Evolutionary conservation across 92 coral and sea anemone species (phyloP).

Genomic region (Epizoanthus scotinus): DNA sequence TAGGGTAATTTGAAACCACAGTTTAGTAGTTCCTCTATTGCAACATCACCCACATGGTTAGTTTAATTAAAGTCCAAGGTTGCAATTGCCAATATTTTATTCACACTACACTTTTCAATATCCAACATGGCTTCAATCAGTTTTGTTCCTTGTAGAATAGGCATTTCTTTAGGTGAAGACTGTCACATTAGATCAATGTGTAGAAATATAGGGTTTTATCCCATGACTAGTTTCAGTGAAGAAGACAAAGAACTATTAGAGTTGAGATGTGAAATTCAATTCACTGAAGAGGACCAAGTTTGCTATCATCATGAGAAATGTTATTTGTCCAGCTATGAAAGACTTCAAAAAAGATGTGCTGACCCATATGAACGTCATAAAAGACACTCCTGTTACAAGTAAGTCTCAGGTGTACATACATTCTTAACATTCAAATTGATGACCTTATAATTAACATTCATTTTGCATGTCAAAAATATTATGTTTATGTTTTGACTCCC

Average conservation of each 20-base stretch:
- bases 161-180: conserved; percentile 26
- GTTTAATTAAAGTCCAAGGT: conserved; percentile 39
- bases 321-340: conserved; percentile 29
- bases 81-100: neutral
- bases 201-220: conserved; percentile 37
- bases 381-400: conserved; percentile 15
- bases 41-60: conserved; percentile 39
- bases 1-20: conserved; percentile 25
- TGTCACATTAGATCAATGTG: conserved; percentile 29
- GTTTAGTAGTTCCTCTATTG: conserved; percentile 24
- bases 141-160: conserved; percentile 24
- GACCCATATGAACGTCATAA: conserved; percentile 22
- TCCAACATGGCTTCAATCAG: conserved; percentile 23
- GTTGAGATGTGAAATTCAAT: conserved; percentile 24
- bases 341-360: conserved; percentile 29
- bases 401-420: conserved; percentile 4
- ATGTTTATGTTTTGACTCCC: neutral
- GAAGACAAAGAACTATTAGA: conserved; percentile 18
- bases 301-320: conserved; percentile 27
- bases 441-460: neutral
- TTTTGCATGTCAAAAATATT: neutral
- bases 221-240: conserved; percentile 6
- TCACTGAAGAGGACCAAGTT: conserved; percentile 22
- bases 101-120: neutral
- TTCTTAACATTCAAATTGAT: neutral